Evolutionary conservation across 2,113 vertebrate genomes (phyloP), one percentile per base, ranked within the genome.

Genomic region (Phoenicopterus ruber): DNA sequence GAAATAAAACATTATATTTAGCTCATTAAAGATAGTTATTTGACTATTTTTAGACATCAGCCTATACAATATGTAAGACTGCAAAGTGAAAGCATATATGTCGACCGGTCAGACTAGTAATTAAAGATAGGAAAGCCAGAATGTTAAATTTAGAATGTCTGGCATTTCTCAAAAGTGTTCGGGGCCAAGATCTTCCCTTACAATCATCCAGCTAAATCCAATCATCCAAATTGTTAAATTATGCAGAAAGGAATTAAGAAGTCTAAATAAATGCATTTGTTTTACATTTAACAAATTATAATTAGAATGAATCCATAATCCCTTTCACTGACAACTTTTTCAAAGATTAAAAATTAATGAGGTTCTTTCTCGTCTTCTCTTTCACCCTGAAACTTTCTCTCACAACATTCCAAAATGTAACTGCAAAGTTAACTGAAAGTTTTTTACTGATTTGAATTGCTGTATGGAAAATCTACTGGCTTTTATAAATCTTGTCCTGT

Each of bases 231-330:
- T 20, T 89, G 46, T 86, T 95, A 89, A 92, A 95, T 94, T 93
- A 94, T 78, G 59, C 59, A 87, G 34, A 84, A 84, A 12, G 13
- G 77, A 89, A 81, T 88, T 82, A 91, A 82, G 52, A 91, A 74
- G n/a, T 80, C 58, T 90, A 93, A 91, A 95, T 85, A 87, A 89
- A 95, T 82, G 44, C 40, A 65, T 93, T 90, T 92, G 63, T 14
- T 95, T 96, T 92, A 70, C 82, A 63, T 85, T 61, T 93, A 76
- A 86, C 22, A 82, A 96, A 85, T 94, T 90, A 73, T 82, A 85
- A 84, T 85, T 94, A 91, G 7, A 83, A 85, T 20, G 11, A 94
- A 66, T 88, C 29, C 59, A 73, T 88, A 90, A 93, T 90, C 54
- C 29, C 34, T 96, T 88, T 90, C 58, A 83, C 59, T 34, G 59